Conservation (phyloP, 2,888 invertebrate species). For the Hirtodrosophila trivittata region DNA sequence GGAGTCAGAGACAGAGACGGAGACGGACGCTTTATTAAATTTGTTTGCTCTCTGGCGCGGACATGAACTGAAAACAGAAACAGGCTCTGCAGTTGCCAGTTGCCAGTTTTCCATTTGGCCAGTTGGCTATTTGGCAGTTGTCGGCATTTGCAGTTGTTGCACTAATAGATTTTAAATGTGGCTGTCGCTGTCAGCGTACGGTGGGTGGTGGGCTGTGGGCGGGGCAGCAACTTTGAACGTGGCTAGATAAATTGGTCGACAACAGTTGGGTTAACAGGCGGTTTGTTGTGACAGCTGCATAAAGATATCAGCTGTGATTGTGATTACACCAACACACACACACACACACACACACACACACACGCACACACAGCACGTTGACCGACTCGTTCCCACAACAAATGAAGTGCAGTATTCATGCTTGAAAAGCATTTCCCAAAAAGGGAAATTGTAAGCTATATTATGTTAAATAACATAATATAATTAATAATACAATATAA, state of each 20-base stretch:
- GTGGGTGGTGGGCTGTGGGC: conserved; percentile 16
- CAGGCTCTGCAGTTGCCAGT: conserved; percentile 26
- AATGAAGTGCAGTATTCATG: no score
- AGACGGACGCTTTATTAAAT: conserved; percentile 55
- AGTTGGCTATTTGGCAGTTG: conserved; percentile 28
- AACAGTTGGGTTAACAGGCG: conserved; percentile 46
- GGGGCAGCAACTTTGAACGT: conserved; percentile 34
- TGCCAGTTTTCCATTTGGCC: conserved; percentile 16
- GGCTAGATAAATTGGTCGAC: conserved; percentile 62
- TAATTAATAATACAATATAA: no score
- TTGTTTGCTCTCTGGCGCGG: conserved; percentile 48
- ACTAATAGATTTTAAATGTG: conserved; percentile 77
- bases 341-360: background rate
- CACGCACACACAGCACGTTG: background rate
- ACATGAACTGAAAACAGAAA: conserved; percentile 45
- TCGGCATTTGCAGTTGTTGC: conserved; percentile 40
- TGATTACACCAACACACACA: conserved; percentile 9
- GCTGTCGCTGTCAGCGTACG: conserved; percentile 70
- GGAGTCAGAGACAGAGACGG: background rate
- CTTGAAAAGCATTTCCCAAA: no score
- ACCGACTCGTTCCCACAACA: conserved; percentile 10
- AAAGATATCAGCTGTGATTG: conserved; percentile 45
- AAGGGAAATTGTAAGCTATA: no score
- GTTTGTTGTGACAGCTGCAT: conserved; percentile 64
- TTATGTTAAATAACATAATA: no score